Conservation (phyloP, 2,888 invertebrate species). For the Andrena dorsata region DNA sequence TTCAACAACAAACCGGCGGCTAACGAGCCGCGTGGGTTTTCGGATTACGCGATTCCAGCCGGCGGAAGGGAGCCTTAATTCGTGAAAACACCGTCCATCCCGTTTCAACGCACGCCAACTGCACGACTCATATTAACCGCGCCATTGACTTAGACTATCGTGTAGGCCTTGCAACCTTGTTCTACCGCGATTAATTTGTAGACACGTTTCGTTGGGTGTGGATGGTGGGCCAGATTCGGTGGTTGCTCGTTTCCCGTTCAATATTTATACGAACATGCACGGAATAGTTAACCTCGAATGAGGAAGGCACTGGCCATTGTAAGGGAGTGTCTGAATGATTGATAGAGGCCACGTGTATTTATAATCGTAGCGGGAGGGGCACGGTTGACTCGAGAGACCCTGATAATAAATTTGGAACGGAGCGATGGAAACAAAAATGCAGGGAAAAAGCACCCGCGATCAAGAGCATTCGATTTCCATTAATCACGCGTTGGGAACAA, state of each 20-base stretch:
- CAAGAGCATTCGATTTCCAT: too few relatives aligned
- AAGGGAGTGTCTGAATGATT: slow-evolving; percentile 39
- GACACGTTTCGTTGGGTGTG: neutral
- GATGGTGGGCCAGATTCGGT: neutral
- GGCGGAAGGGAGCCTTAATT: neutral
- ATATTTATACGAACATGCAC: slow-evolving; percentile 45
- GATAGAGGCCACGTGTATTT: slow-evolving; percentile 39
- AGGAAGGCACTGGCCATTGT: slow-evolving; percentile 22
- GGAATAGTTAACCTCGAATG: slow-evolving; percentile 29
- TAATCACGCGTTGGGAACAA: too few relatives aligned
- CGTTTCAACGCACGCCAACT: neutral
- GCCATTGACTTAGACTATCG: neutral
- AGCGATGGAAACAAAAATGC: too few relatives aligned
- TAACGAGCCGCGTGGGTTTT: slow-evolving; percentile 44
- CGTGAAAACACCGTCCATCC: neutral
- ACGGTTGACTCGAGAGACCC: slow-evolving; percentile 11
- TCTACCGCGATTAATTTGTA: neutral
- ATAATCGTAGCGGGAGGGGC: slow-evolving; percentile 6
- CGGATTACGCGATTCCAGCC: neutral
- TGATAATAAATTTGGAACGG: slow-evolving; percentile 44
- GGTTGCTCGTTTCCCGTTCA: slow-evolving; percentile 14
- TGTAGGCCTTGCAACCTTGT: neutral
- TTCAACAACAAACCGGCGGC: slow-evolving; percentile 37
- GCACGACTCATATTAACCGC: neutral
- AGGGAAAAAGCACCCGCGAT: too few relatives aligned